Conservation (phyloP, 2,113 vertebrate genomes). For the Austrofundulus limnaeus region DNA sequence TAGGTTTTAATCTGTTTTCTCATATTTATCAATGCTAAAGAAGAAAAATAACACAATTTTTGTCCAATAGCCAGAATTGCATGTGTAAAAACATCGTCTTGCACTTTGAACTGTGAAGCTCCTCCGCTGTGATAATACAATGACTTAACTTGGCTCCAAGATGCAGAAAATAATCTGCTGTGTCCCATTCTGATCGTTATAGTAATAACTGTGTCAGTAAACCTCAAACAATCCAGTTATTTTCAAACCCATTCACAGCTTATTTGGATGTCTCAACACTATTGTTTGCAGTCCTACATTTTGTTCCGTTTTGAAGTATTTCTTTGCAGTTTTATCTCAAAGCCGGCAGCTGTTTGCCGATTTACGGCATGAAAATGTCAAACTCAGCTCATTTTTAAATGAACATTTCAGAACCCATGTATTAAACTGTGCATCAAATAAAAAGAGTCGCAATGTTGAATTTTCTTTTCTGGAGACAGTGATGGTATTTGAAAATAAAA, state of each 20-base stretch:
- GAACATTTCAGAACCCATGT: background rate
- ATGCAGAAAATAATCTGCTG: constrained; percentile 3
- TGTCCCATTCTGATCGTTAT: constrained; percentile 5
- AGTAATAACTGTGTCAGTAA: constrained; percentile 24
- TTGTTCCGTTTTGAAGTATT: background rate
- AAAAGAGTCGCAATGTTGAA: constrained; percentile 2
- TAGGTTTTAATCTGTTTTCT: too few relatives aligned
- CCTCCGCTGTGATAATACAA: too few relatives aligned
- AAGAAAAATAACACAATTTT: too few relatives aligned
- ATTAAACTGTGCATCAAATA: background rate
- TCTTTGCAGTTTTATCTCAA: constrained; percentile 30
- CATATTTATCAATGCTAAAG: too few relatives aligned
- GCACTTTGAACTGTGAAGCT: too few relatives aligned
- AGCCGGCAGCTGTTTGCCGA: constrained; percentile 25
- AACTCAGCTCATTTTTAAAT: background rate
- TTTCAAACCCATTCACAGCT: constrained; percentile 1
- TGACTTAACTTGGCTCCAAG: background rate
- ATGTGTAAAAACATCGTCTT: too few relatives aligned
- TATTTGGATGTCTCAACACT: background rate
- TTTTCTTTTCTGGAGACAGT: background rate
- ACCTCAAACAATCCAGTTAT: constrained; percentile 2
- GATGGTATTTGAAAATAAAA: constrained; percentile 43
- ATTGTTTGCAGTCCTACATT: constrained; percentile 5
- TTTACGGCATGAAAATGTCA: constrained; percentile 2
- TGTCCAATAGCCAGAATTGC: too few relatives aligned